Conservation (phyloP, 2,797 vertebrate genomes). For the Myripristis murdjan region DNA sequence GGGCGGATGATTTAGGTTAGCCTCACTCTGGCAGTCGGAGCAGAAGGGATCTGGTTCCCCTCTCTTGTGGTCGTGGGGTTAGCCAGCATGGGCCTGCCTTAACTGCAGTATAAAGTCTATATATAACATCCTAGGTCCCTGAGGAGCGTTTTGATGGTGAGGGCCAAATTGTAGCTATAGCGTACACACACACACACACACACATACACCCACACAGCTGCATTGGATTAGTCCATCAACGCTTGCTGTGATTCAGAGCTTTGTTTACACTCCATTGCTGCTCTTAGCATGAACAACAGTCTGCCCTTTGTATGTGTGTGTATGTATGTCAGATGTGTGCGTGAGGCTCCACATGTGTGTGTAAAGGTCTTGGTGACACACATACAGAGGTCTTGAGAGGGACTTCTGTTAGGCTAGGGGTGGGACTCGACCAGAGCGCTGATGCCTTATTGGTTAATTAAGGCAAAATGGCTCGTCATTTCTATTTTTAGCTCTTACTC, state of each 20-base stretch:
- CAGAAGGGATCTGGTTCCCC: slow-evolving; percentile 59
- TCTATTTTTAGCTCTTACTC: slow-evolving; percentile 75
- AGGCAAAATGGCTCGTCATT: slow-evolving; percentile 57
- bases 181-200: neutral
- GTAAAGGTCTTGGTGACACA: slow-evolving; percentile 26
- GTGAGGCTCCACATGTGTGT: slow-evolving; percentile 41
- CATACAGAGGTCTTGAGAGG: slow-evolving; percentile 60
- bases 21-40: slow-evolving; percentile 45
- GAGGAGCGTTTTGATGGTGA: slow-evolving; percentile 70
- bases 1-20: slow-evolving; percentile 42
- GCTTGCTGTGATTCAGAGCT: slow-evolving; percentile 44
- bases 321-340: slow-evolving; percentile 33
- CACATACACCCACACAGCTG: slow-evolving; percentile 72
- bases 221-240: slow-evolving; percentile 63
- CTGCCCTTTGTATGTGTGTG: slow-evolving; percentile 19
- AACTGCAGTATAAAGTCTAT: slow-evolving; percentile 77
- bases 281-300: slow-evolving; percentile 59
- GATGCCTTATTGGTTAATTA: slow-evolving; percentile 65
- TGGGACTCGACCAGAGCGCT: slow-evolving; percentile 44
- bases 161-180: slow-evolving; percentile 72
- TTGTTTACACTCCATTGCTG: slow-evolving; percentile 67
- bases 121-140: slow-evolving; percentile 71
- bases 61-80: slow-evolving; percentile 75
- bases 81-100: slow-evolving; percentile 51
- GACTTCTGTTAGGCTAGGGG: slow-evolving; percentile 33